Evolutionary conservation across 1,140 invertebrate genomes (phyloP), one percentile per base, ranked within the genome.

Genomic region (Cataglyphis hispanica): DNA sequence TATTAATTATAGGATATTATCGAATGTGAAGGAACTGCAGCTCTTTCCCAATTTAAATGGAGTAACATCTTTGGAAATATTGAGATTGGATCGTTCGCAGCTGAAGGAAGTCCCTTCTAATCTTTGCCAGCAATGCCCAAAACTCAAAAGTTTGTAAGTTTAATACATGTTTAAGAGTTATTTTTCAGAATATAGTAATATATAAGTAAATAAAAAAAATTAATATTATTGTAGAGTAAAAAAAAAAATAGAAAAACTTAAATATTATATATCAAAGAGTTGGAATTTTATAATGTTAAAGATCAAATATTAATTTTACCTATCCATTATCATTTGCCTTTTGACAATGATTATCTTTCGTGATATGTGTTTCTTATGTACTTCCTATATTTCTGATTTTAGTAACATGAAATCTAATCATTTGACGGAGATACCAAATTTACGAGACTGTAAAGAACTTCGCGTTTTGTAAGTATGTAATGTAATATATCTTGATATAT

Each of bases 341-440:
- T 72, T 7, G 10, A 56, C 25, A 56, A 56, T 19, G 2, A 60
- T 7, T 40, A 60, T 60, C 27, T 72, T 25, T 43, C 1, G 13
- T 46, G 70, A 37, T 37, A 37, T 6, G 3, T 46, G 46, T 50
- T 50, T 50, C 5, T 50, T 50, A 50, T 19, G 16, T 50, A 19
- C 46, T 31, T 77, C 11, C 25, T 75, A 19, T 80, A 10, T 53
- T n/a, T 84, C 63, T 84, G 0, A 1, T 96, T 96, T 80, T 95
- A 98, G 98, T 92, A 98, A 98, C 94, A 94, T 98, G 86, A 98
- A 98, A 93, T 97, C 97, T 46, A 99, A 99, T 95, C 95, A 96
- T 88, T 95, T 99, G 84, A 96, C 95, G 43, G 93, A 94, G 83
- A 94, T 98, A 88, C 98, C 98, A 40, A 96, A 97, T 91, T 96